Base-by-base conservation (phyloP, 1,140 invertebrate genomes). In the Delia radicum region DNA sequence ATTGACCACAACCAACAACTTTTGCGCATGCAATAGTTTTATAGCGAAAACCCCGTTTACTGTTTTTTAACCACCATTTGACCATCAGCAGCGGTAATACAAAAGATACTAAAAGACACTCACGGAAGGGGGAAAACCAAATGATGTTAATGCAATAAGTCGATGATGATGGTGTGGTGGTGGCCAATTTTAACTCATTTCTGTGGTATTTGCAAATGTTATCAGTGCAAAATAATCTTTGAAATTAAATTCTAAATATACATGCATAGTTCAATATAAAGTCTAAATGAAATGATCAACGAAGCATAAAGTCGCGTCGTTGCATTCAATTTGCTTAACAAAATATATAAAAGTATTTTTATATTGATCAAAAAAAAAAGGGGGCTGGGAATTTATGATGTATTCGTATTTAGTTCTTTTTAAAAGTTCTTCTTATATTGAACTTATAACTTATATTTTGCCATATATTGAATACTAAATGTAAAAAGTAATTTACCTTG, bases 291-390 rank as follows among this genome's bases (percentile, higher is more conserved):
- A 55, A 55, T 55, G 48, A 55, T 55, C 48, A 55, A 55, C 48
- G 48, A 55, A 55, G 48, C 48, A 55, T 55, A 55, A 55, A 55
- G 48, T 55, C 48, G 48, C 48, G 48, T 55, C 48, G 48, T 55
- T 55, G 48, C 48, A 55, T 55, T 55, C 48, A 55, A 55, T 55
- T 55, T 55, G 21, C 48, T 21, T 21, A 15, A 55, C 21, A 18
- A 48, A 48, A 55, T 6, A n/a, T 8, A 21, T 7, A n/a, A 55
- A n/a, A 21, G n/a, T 55, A 55, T 55, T 18, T 21, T 55, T 21
- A 8, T 55, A 55, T 55, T 55, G 48, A 55, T 55, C 48, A 55
- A 55, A 18, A 55, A 55, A 55, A 55, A 21, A 5, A 21, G 48
- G 18, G 18, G 48, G 1, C 21, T 55, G 42, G 10, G 4, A 2